These are phyloP conservation scores for Gambusia yucatana DNA, from an alignment of 2,797 vertebrate species.

Conservation along the genomic window DNA sequence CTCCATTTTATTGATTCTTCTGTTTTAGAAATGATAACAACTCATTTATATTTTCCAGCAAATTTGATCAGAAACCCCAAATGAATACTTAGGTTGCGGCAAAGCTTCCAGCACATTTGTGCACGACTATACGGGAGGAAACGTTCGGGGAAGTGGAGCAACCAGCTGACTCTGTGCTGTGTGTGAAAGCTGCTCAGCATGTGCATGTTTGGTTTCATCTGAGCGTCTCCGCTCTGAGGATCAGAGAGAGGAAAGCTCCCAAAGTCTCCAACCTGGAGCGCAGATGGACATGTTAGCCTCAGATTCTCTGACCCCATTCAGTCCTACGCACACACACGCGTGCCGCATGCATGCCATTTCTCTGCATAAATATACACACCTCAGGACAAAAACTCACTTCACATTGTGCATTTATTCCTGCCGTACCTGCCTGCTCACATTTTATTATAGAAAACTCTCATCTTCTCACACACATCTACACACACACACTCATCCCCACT, in stretches of 20 bases:
- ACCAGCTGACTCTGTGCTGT: constrained; percentile 58
- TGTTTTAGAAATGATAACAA: not conserved
- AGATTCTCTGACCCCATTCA: constrained; percentile 27
- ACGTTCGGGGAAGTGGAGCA: constrained; percentile 38
- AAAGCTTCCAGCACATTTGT: constrained; percentile 24
- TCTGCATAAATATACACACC: constrained; percentile 17
- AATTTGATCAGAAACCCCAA: not conserved
- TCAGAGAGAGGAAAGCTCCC: constrained; percentile 41
- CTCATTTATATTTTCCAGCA: not conserved
- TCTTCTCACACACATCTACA: constrained; percentile 19
- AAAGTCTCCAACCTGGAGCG: constrained; percentile 46
- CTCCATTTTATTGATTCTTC: not conserved
- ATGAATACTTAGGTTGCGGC: not conserved
- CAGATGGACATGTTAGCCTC: constrained; percentile 31
- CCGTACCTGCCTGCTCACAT: constrained; percentile 12
- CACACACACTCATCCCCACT: constrained; percentile 17
- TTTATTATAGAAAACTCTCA: constrained; percentile 23
- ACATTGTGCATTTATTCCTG: constrained; percentile 33
- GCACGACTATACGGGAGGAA: constrained; percentile 6
- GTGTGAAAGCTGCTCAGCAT: constrained; percentile 65
- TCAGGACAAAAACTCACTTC: constrained; percentile 33
- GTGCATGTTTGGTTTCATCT: constrained; percentile 72
- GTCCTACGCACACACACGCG: not conserved
- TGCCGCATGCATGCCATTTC: constrained; percentile 14
- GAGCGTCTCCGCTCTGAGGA: constrained; percentile 41